Base-by-base conservation (phyloP, 2,888 invertebrate species). In the Rhingia campestris region DNA sequence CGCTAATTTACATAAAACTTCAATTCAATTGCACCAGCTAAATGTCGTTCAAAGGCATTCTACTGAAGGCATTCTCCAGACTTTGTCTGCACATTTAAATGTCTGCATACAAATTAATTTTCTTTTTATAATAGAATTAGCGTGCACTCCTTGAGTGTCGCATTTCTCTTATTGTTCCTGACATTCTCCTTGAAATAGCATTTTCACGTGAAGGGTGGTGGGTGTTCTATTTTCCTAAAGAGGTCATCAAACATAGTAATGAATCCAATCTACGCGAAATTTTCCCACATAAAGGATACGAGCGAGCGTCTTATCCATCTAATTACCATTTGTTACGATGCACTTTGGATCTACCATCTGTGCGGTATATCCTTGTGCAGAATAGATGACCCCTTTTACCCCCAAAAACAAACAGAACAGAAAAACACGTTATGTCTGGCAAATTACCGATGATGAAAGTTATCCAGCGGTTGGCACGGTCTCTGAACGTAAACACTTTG, bases 101-200 rank as follows among this genome's bases (percentile, higher is more conserved):
- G 74, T 45, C 47, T 63, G 56, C 63, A 75, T 81, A 63, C 51
- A 75, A 81, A 75, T 81, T 75, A 64, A 70, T 70, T 37, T 39
- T 14, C 32, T 76, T 81, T 56, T 35, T 32, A 54, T 61, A 14
- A 74, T 33, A 39, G 7, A 73, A 67, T 61, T 64, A 73, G 59
- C 33, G 30, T 9, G 14, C 10, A 37, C 9, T 54, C 7, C 66
- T 66, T 66, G 7, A 22, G 14, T 6, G 14, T 14, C 22, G 47
- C 47, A 43, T 47, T 5, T 6, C 12, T 45, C 33, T 41, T 12
- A 14, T 14, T 41, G 47, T 45, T 45, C 43, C 6, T 6, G n/a
- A 12, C 12, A 12, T 45, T 12, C 3, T 22, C 7, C 7, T 47
- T 4, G 47, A 7, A 22, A 47, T 22, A 7, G 47, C 9, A n/a